Base-by-base conservation (phyloP, 64 coral and sea anemone species). In the Stichodactyla helianthus region DNA sequence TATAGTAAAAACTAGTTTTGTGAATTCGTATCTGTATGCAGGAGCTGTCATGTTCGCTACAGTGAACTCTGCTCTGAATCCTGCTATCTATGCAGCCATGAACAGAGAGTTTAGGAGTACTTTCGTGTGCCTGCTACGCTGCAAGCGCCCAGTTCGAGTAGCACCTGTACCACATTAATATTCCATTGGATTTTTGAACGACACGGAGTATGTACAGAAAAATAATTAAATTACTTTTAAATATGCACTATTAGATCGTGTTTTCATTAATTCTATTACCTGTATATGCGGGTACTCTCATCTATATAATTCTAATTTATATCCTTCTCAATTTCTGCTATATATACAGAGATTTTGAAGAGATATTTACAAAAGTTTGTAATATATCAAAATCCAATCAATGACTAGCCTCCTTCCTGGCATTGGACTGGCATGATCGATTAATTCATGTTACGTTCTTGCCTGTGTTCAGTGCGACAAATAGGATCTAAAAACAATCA, bases 21-120 rank as follows among this genome's bases (percentile, higher is more conserved):
- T 99, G 7, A 90, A 94, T 56, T 92, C 97, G 8, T 99, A 95
- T 51, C 51, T 99, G 23, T 99, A 93, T 26, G 97, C 93, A 0
- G 97, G 97, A 54, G 88, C 90, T n/a, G 97, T 99, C 3, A 91
- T 99, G 65, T 92, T 99, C 31, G 93, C 93, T 2, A 95, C 97
- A 5, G 28, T 99, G 2, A 95, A 99, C 59, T 93, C 90, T 22
- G 93, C 93, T 2, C 77, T 99, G 0, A 99, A 99, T 74, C 97
- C 97, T 56, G 54, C 62, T 4, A 93, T 99, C 7, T 94, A 95
- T 57, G 97, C 97, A 0, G 93, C 93, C 0, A 99, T 95, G 90
- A 99, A 99, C 77, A 86, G 90, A 20, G 97, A 99, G 54, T 95
- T 87, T 27, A 85, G 94, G 12, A 89, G 12, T 59, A 97, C 94